These are phyloP conservation scores for Carlito syrichta DNA, from an alignment of 2,113 vertebrate species.

Conservation along the genomic window DNA sequence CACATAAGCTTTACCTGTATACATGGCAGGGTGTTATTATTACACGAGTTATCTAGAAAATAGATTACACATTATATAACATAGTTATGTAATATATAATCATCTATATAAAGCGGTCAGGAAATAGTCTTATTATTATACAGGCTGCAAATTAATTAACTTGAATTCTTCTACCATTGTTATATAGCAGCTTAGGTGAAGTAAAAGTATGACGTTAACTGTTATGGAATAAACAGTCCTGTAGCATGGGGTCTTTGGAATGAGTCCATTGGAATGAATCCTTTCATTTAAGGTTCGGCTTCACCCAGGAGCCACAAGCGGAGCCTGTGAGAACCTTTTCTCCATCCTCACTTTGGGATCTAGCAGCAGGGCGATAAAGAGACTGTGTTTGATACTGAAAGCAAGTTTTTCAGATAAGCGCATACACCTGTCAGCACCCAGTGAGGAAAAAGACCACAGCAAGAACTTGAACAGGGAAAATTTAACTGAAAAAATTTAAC, in stretches of 20 bases:
- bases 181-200: not conserved
- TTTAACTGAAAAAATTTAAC: not conserved
- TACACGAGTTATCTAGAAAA: conserved; percentile 16
- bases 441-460: not conserved
- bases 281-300: not conserved
- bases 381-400: too few relatives aligned
- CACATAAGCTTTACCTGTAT: not conserved
- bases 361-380: not conserved
- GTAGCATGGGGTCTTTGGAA: not conserved
- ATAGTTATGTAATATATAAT: conserved; percentile 46
- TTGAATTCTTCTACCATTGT: not conserved
- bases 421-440: too few relatives aligned
- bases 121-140: conserved; percentile 15
- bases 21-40: conserved; percentile 24
- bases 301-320: not conserved
- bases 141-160: conserved; percentile 34
- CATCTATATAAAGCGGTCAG: conserved; percentile 19
- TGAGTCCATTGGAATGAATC: not conserved
- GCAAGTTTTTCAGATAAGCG: not conserved
- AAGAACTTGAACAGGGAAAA: not conserved
- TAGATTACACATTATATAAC: not conserved
- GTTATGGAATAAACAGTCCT: not conserved
- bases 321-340: not conserved
- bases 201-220: not conserved
- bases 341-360: not conserved